A percentile compares a stretch with the other conserved stretches of the same genome.
Conservation (phyloP, 2,888 invertebrate species). For the Hemistola chrysoprasaria region DNA sequence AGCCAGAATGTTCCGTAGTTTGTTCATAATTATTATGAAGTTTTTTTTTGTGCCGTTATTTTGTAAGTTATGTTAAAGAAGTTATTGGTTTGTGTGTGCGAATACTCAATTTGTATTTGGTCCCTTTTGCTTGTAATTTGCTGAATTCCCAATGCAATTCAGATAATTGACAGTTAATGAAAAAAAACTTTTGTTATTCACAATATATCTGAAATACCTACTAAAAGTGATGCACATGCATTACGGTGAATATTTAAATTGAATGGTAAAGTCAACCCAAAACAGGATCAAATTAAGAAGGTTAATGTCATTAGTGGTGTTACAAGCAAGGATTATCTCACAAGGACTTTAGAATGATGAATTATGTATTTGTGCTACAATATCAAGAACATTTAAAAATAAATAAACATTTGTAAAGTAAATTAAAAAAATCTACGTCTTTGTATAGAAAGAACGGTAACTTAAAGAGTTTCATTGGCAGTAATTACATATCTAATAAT, state of each 20-base stretch:
- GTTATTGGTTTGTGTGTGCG: conserved; percentile 50
- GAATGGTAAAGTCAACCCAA: conserved; percentile 23
- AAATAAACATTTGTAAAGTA: conserved; percentile 50
- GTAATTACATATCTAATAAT: conserved; percentile 54
- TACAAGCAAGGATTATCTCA: conserved; percentile 80
- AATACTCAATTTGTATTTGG: conserved; percentile 70
- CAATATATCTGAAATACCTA: conserved; percentile 53
- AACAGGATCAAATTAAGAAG: conserved; percentile 40
- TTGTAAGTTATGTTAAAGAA: conserved; percentile 71
- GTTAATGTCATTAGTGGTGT: conserved; percentile 77
- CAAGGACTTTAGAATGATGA: conserved; percentile 57
- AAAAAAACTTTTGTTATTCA: conserved; percentile 63
- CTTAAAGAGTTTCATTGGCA: conserved; percentile 70
- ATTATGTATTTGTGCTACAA: conserved; percentile 34
- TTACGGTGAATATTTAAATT: conserved; percentile 34
- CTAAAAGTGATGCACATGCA: conserved; percentile 53
- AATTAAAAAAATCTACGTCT: conserved; percentile 60
- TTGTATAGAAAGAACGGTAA: conserved; percentile 75
- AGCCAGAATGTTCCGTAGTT: conserved; percentile 67
- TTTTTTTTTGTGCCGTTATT: conserved; percentile 55
- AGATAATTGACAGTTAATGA: conserved; percentile 62
- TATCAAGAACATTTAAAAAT: conserved; percentile 39
- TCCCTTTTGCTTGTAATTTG: conserved; percentile 80
- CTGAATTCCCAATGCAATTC: conserved; percentile 59
- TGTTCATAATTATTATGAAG: conserved; percentile 43